Conservation (phyloP, 2,113 vertebrate species). For the Pseudonaja textilis region DNA sequence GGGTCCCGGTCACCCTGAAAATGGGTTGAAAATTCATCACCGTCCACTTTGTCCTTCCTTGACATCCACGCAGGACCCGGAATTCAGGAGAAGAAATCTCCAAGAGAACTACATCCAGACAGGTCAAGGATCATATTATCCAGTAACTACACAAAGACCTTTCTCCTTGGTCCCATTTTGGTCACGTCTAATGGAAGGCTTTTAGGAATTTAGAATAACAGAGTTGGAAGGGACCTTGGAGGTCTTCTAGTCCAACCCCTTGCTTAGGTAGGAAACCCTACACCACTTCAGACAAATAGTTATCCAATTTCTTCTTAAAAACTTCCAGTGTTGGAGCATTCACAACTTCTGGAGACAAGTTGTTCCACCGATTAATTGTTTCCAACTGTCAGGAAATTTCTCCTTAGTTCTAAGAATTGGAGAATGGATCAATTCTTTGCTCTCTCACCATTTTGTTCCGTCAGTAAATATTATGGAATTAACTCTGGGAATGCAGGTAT, state of each 20-base stretch:
- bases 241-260: no score
- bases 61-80: not conserved
- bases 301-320: no score
- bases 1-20: not conserved
- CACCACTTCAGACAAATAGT: no score
- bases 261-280: no score
- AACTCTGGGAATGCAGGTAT: conserved; percentile 18
- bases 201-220: not conserved
- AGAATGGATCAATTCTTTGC: conserved; percentile 5
- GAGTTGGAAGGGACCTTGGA: no score
- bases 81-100: not conserved
- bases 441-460: conserved; percentile 6
- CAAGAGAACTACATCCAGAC: not conserved
- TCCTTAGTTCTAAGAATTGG: not conserved
- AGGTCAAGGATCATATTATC: not conserved
- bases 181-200: conserved; percentile 10
- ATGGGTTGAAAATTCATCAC: not conserved
- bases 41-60: not conserved
- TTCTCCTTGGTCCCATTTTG: not conserved
- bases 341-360: no score
- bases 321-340: no score
- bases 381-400: no score
- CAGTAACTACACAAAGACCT: not conserved
- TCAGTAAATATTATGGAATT: conserved; percentile 8
- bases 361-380: no score